phyloP scores from a whole-genome alignment of 2,888 invertebrate species.

The Dusona sp. region DNA sequence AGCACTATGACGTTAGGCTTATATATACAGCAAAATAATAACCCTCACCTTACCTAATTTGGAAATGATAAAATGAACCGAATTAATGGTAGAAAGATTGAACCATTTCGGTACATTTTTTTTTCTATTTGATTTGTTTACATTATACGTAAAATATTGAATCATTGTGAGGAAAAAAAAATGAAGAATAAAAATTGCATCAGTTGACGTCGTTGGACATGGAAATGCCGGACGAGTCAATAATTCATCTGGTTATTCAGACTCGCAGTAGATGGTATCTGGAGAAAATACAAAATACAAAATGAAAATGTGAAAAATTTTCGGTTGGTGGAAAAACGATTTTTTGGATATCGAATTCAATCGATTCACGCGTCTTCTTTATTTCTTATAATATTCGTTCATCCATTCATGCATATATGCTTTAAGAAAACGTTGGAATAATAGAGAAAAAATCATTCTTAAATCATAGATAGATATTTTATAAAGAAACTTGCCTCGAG shows the following conservation, averaged over 20 bases:
- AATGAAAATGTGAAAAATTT: not conserved
- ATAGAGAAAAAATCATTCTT: too few relatives aligned
- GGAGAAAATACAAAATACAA: not conserved
- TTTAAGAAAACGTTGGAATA: too few relatives aligned
- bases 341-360: not conserved
- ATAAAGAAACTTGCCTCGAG: slow-evolving; percentile 69
- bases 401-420: too few relatives aligned
- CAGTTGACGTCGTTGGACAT: not conserved
- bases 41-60: not conserved
- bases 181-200: not conserved
- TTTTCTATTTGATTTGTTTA: not conserved
- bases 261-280: not conserved
- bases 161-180: too few relatives aligned
- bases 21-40: not conserved
- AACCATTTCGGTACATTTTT: not conserved
- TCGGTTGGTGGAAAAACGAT: not conserved
- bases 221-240: not conserved
- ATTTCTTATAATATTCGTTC: too few relatives aligned
- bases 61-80: not conserved
- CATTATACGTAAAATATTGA: not conserved
- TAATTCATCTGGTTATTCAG: not conserved
- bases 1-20: not conserved
- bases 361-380: too few relatives aligned
- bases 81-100: not conserved
- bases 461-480: too few relatives aligned